Evolutionary conservation across 2,113 vertebrate genomes (phyloP).

Genomic region (Excalfactoria chinensis): DNA sequence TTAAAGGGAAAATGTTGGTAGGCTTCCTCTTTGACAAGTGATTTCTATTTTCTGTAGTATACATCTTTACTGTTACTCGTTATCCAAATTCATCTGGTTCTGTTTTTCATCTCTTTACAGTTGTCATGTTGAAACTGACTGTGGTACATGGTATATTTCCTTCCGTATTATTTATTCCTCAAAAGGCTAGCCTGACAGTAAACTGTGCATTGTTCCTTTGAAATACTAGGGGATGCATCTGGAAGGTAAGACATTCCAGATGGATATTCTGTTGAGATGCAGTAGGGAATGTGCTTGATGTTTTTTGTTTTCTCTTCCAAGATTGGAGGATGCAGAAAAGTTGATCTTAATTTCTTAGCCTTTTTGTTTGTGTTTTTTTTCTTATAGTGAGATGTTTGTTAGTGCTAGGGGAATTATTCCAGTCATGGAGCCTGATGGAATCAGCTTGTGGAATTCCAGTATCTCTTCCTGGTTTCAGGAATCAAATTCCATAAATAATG

Average conservation of each 20-base stretch:
- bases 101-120: neutral
- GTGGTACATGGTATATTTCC: neutral
- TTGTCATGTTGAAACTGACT: neutral
- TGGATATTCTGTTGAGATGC: constrained; percentile 43
- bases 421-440: neutral
- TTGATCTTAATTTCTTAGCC: neutral
- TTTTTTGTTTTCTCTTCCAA: neutral
- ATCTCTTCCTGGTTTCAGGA: neutral
- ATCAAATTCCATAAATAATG: neutral
- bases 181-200: neutral
- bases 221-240: constrained; percentile 48
- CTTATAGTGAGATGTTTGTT: neutral
- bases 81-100: neutral
- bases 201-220: neutral
- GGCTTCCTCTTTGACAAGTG: neutral
- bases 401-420: neutral
- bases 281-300: neutral
- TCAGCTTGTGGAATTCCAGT: neutral
- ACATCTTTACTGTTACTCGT: neutral
- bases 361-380: neutral
- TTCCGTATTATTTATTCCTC: neutral
- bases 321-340: neutral
- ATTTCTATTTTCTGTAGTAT: neutral
- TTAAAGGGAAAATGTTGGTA: neutral
- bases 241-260: constrained; percentile 60